These are phyloP conservation scores for Coecobrya sp. DNA, from an alignment of 2,888 invertebrate genomes.

Conservation along the genomic window DNA sequence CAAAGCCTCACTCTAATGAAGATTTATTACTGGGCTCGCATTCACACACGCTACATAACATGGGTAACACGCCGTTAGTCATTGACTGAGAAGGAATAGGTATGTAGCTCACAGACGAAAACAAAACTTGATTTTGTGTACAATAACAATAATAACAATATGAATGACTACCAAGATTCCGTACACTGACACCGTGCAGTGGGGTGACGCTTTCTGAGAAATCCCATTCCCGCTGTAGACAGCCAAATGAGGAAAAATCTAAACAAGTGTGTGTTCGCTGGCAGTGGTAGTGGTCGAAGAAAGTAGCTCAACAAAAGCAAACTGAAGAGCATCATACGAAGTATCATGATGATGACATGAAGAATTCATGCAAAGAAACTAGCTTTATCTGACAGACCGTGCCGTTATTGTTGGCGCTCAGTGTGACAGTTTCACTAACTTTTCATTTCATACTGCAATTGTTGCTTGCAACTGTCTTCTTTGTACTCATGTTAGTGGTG, in stretches of 20 bases:
- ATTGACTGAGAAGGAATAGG: conserved; percentile 35
- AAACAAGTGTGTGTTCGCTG: not conserved
- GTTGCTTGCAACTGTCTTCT: conserved; percentile 9
- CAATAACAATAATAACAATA: not conserved
- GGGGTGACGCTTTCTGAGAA: not conserved
- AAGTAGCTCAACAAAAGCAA: conserved; percentile 26
- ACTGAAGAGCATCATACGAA: not conserved
- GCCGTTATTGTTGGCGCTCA: not conserved
- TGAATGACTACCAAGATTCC: not conserved
- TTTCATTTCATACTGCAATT: conserved; percentile 33
- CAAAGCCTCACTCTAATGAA: conserved; percentile 52
- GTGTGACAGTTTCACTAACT: not conserved
- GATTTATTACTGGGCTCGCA: conserved; percentile 59
- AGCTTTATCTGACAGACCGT: conserved; percentile 4
- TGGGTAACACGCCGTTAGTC: not conserved
- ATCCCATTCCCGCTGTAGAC: not conserved
- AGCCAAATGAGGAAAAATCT: conserved; percentile 43
- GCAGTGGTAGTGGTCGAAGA: not conserved
- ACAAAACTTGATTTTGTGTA: conserved; percentile 31
- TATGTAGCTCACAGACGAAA: not conserved
- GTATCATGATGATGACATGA: not conserved
- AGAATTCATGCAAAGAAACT: not conserved
- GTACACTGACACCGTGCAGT: not conserved
- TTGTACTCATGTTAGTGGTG: not conserved
- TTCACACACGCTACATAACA: not conserved